Evolutionary conservation across 2,113 vertebrate genomes (phyloP), one percentile per base, ranked within the genome.

Genomic region (Oreochromis spilurus): DNA sequence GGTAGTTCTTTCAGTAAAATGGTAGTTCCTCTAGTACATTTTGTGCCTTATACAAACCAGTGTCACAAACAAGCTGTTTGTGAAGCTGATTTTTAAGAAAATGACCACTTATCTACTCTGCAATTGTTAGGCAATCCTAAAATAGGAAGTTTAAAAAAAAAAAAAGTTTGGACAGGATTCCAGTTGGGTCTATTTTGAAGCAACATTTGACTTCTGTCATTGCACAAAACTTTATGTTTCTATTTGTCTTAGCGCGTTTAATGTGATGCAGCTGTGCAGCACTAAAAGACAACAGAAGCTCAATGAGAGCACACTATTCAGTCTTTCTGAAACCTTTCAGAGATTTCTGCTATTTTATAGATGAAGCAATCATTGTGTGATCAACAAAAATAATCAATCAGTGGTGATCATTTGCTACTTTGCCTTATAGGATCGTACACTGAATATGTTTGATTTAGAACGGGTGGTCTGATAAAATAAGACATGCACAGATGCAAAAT

Each of bases 361-460:
- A 24, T 4, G 5, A 40, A 14, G 26, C n/a, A 53, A n/a, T 19
- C 3, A 13, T 54, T 38, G n/a, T 38, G 14, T 54, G 17, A 57
- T 19, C 26, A 34, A 21, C 11, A 57, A 54, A 29, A 53, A 7
- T 12, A 75, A 29, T 50, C 70, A 50, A 7, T 50, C 16, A 77
- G 16, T 2, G 26, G 43, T 31, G 24, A 50, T 48, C 24, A 31
- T 75, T 75, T 50, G 43, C 70, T 31, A 29, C 24, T 50, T 50
- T 0, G 16, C 24, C 17, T 50, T 75, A 19, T 6, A 19, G 9
- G 43, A 2, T 1, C 4, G 43, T 29, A 29, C 9, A 29, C 0
- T 12, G 43, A 12, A 50, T 5, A 31, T 19, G 1, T 75, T 75
- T 50, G 24, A 24, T 31, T 75, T 75, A 6, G 21, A 72, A 45